Conservation (phyloP, 2,888 invertebrate species). For the Eurytoma californica region DNA sequence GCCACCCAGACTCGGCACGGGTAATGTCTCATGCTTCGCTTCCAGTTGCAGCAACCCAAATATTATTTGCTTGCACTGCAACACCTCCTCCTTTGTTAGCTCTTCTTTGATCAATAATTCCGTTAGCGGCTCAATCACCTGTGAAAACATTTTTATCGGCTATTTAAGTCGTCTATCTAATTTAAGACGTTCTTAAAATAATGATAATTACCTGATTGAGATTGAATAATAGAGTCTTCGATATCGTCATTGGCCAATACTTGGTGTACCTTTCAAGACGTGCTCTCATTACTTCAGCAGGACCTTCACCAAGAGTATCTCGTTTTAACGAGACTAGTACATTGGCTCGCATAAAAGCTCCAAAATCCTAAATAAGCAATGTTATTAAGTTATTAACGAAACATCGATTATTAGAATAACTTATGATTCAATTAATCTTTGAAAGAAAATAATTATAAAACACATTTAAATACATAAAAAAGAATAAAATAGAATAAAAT, state of each 20-base stretch:
- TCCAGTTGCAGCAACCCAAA: constrained; percentile 88
- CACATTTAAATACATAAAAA: too few relatives aligned
- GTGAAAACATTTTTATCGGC: too few relatives aligned
- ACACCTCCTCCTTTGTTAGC: constrained; percentile 89
- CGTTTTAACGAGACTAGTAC: constrained; percentile 84
- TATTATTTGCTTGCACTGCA: constrained; percentile 90
- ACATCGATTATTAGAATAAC: too few relatives aligned
- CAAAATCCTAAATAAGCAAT: too few relatives aligned
- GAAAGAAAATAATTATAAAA: too few relatives aligned
- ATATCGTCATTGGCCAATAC: constrained; percentile 93
- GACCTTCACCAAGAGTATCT: constrained; percentile 74
- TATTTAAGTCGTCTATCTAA: not conserved
- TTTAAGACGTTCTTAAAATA: not conserved
- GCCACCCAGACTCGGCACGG: constrained; percentile 82
- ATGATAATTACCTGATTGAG: constrained; percentile 76
- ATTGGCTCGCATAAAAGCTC: constrained; percentile 90
- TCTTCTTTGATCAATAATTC: constrained; percentile 88
- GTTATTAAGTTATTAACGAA: too few relatives aligned
- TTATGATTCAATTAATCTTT: too few relatives aligned
- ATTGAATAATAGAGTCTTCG: constrained; percentile 91
- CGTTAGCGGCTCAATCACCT: constrained; percentile 89
- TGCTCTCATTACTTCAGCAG: constrained; percentile 81
- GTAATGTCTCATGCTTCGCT: constrained; percentile 87
- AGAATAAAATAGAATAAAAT: too few relatives aligned
- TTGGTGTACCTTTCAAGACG: constrained; percentile 87